Evolutionary conservation across 2,888 invertebrate species (phyloP).

Genomic region (Luperina nickerlii): DNA sequence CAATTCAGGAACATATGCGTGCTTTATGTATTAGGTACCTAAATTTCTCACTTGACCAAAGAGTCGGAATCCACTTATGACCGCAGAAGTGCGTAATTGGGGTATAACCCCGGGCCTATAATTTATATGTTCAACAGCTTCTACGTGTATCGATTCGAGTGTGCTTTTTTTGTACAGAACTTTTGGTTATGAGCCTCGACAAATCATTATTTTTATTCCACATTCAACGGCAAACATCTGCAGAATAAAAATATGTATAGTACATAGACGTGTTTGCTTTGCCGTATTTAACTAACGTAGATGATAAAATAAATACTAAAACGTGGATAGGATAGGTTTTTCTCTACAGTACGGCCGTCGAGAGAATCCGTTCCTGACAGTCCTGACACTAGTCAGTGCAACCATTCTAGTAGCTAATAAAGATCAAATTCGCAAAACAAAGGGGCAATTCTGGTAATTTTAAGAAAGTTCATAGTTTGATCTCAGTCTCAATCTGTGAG

Average conservation of each 20-base stretch:
- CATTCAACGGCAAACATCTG: not conserved
- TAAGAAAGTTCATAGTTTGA: not conserved
- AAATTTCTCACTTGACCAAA: constrained; percentile 30
- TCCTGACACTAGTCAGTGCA: not conserved
- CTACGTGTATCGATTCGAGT: constrained; percentile 18
- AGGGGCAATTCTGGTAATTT: not conserved
- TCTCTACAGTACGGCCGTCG: not conserved
- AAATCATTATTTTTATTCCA: not conserved
- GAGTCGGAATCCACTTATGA: constrained; percentile 23
- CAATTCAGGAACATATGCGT: not conserved
- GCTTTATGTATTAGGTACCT: constrained; percentile 3
- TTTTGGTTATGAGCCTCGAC: constrained; percentile 7
- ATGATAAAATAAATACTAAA: not conserved
- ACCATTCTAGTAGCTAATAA: not conserved
- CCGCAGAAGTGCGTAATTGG: constrained; percentile 26
- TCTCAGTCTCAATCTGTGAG: not conserved
- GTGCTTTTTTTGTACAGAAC: constrained; percentile 1
- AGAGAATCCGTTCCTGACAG: not conserved
- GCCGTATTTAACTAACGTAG: not conserved
- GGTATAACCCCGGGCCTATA: constrained; percentile 23
- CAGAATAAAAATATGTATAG: not conserved
- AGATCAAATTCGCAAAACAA: not conserved
- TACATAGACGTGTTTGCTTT: not conserved
- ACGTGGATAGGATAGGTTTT: not conserved
- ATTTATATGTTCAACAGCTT: constrained; percentile 9